These are phyloP conservation scores for Argyrosomus regius DNA, from an alignment of 2,797 vertebrate genomes.

Conservation along the genomic window DNA sequence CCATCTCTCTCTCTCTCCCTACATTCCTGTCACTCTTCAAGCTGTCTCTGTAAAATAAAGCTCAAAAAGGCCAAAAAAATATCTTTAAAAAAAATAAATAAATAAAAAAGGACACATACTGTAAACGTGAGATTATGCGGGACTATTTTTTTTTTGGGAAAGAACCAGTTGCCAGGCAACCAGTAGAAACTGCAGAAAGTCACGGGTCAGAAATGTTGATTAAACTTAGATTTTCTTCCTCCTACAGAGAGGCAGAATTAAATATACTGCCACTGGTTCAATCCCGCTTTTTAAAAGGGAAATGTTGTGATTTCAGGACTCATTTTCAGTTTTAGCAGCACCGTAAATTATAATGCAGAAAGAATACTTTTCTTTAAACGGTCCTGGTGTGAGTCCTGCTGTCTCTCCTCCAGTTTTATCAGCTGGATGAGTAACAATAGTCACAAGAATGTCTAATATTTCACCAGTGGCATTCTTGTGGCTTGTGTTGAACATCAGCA, in stretches of 20 bases:
- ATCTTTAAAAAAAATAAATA: neutral
- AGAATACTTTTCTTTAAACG: neutral
- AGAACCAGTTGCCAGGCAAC: conserved; percentile 57
- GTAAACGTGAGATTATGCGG: no score
- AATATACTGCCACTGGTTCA: neutral
- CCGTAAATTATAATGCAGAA: neutral
- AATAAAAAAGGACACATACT: no score
- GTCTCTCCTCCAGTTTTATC: neutral
- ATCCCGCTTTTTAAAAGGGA: neutral
- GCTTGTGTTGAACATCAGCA: conserved; percentile 25
- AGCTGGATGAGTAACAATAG: conserved; percentile 6
- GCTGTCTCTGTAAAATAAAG: no score
- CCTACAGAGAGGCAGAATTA: neutral
- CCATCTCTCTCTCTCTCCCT: no score
- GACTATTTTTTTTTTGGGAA: neutral
- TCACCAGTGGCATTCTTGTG: conserved; percentile 21
- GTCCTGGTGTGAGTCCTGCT: neutral
- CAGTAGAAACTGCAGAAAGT: conserved; percentile 10
- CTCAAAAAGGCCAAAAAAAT: no score
- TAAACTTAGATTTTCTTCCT: neutral
- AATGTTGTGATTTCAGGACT: neutral
- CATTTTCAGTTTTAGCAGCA: neutral
- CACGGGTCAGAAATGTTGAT: conserved; percentile 8
- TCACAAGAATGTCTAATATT: neutral
- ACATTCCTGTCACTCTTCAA: no score